Percentiles rank a stretch among this genome's conserved stretches.
These are phyloP conservation scores for Strongylocentrotus purpuratus DNA, from an alignment of 35 echinoderm and acorn worm genomes.

Conservation along the genomic window DNA sequence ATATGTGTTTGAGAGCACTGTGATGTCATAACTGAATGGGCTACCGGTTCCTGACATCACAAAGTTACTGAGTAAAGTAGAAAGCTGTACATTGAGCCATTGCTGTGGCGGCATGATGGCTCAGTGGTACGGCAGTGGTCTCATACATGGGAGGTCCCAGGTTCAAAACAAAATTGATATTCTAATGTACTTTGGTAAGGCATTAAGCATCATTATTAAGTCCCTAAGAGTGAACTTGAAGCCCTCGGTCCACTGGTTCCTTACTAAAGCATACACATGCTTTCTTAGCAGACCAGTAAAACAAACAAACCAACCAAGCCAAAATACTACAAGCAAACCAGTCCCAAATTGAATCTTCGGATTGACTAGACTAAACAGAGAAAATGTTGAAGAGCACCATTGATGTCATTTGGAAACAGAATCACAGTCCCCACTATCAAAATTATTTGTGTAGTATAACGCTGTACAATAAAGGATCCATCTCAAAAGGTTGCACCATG, in stretches of 20 bases:
- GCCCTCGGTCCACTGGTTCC: background rate
- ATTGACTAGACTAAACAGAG: too few relatives aligned
- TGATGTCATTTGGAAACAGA: too few relatives aligned
- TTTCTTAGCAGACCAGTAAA: background rate
- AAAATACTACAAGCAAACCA: too few relatives aligned
- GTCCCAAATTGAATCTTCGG: too few relatives aligned
- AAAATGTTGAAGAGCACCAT: too few relatives aligned
- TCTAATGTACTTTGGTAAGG: background rate
- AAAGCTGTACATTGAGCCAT: background rate
- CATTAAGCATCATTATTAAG: background rate
- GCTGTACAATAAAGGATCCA: too few relatives aligned
- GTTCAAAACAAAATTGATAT: background rate
- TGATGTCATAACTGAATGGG: too few relatives aligned
- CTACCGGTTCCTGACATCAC: too few relatives aligned
- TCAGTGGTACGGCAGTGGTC: background rate
- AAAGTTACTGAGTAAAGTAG: background rate
- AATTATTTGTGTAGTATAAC: too few relatives aligned
- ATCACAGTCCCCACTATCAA: too few relatives aligned
- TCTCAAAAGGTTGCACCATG: too few relatives aligned
- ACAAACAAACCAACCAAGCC: too few relatives aligned
- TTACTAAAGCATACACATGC: background rate
- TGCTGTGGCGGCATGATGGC: background rate
- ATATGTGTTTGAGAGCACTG: background rate
- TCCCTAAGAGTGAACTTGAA: background rate
- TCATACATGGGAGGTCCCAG: background rate